Base-by-base conservation (phyloP, 2,888 invertebrate genomes). In the Drosophila peninsularis region DNA sequence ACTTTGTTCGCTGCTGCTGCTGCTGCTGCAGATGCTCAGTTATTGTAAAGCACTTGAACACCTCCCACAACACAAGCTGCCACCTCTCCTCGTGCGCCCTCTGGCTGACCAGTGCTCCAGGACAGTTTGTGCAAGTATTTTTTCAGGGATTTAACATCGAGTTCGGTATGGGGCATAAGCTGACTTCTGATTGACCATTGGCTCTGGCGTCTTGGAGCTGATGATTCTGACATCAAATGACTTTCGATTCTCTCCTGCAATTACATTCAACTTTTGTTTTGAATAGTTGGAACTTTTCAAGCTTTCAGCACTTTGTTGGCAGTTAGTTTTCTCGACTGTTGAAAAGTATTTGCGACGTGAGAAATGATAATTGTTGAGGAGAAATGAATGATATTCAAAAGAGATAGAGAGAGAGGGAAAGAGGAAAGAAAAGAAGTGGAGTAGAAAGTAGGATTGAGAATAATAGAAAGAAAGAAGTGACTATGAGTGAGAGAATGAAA, bases 151-250 rank as follows among this genome's bases (percentile, higher is more conserved):
- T 37, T 41, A 37, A n/a, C 24, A 55, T 62, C 39, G 54, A 60
- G 62, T 34, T 52, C 47, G 45, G 36, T 19, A 41, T 52, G 67
- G 52, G 47, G 41, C 69, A 53, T 62, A 80, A 86, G 65, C 75
- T 74, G 63, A 68, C 74, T 77, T 66, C 27, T 62, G 80, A 86
- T 65, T 70, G 80, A 64, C 68, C 78, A 74, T 66, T 21, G 42
- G 36, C 34, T 42, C 44, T 61, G 52, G 74, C 41, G 14, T 55
- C 47, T 45, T 57, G 42, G 41, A 49, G 21, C 41, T 63, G 44
- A 50, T 73, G 68, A 44, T 66, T 39, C 32, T 57, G 69, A 37
- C 61, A 53, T 27, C 41, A 54, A 58, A 30, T 55, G 32, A 27
- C 14, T 55, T 58, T 17, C 45, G 50, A 41, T 49, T 52, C 30